phyloP scores from a whole-genome alignment of 2,113 vertebrate genomes.

The Mesocricetus auratus region DNA sequence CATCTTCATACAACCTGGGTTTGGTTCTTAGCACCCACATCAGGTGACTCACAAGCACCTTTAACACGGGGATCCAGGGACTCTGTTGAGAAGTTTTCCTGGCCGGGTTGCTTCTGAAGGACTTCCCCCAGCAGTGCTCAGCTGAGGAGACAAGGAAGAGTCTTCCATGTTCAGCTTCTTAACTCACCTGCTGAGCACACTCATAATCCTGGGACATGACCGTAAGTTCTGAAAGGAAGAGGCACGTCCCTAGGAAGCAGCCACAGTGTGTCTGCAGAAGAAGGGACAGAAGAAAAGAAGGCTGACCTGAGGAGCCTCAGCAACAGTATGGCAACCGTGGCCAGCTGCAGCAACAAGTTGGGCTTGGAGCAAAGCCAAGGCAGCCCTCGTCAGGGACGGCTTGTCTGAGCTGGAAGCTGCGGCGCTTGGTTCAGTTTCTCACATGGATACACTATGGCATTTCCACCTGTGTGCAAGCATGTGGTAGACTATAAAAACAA shows the following conservation, averaged over 20 bases:
- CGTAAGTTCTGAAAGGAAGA: neutral
- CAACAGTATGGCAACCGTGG: neutral
- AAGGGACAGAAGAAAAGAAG: neutral
- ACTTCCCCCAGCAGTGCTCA: neutral
- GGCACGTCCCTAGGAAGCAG: neutral
- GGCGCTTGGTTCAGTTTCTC: rapidly evolving
- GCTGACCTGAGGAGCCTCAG: neutral
- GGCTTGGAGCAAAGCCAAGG: neutral
- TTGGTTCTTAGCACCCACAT: neutral
- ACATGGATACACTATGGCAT: neutral
- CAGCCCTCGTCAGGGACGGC: neutral
- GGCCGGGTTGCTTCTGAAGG: neutral
- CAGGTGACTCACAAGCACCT: neutral
- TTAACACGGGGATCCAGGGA: neutral
- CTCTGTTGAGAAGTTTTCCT: neutral
- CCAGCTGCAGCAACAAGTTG: neutral
- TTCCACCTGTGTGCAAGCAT: neutral
- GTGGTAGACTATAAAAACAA: neutral
- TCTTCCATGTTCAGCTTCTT: neutral
- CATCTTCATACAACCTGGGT: neutral
- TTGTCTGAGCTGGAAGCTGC: too few species aligned
- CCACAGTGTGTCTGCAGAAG: neutral
- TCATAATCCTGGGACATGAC: neutral
- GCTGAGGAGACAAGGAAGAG: neutral
- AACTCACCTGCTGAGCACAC: neutral